Percentiles rank a stretch among this genome's conserved stretches.
These are phyloP conservation scores for Heloderma charlesbogerti DNA, from an alignment of 2,113 vertebrate species.

Conservation along the genomic window DNA sequence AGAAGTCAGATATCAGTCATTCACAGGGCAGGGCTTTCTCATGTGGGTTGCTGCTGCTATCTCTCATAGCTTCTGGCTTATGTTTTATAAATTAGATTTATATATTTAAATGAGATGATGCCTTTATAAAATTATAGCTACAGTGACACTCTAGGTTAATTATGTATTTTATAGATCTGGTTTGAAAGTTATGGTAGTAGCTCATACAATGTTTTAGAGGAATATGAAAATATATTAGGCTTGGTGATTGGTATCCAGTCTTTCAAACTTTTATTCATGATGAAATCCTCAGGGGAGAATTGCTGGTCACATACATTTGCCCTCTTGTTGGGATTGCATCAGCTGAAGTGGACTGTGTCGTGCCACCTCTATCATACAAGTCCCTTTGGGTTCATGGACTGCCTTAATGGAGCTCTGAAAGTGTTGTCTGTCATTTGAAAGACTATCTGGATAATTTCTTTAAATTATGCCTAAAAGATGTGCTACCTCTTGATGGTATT, in stretches of 20 bases:
- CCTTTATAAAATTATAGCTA: conserved; percentile 25
- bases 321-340: neutral
- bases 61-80: neutral
- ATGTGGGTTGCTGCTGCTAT: neutral
- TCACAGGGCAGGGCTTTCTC: neutral
- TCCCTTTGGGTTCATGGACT: conserved; percentile 42
- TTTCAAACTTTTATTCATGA: conserved; percentile 17
- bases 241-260: neutral
- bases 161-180: neutral
- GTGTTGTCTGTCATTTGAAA: conserved; percentile 33
- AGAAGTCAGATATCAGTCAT: neutral
- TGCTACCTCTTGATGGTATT: conserved; percentile 35
- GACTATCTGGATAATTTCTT: conserved; percentile 39
- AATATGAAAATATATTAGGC: conserved; percentile 10
- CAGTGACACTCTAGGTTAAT: neutral
- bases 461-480: conserved; percentile 36
- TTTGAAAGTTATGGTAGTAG: neutral
- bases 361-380: neutral
- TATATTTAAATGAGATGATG: neutral
- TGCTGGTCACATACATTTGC: neutral
- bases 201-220: conserved; percentile 9
- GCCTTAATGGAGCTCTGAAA: conserved; percentile 7
- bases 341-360: neutral
- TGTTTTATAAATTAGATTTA: neutral
- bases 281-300: neutral